A percentile compares a stretch with the other conserved stretches of the same genome.
phyloP scores from a whole-genome alignment of 2,797 vertebrate genomes.

The Rhinichthys osculus region DNA sequence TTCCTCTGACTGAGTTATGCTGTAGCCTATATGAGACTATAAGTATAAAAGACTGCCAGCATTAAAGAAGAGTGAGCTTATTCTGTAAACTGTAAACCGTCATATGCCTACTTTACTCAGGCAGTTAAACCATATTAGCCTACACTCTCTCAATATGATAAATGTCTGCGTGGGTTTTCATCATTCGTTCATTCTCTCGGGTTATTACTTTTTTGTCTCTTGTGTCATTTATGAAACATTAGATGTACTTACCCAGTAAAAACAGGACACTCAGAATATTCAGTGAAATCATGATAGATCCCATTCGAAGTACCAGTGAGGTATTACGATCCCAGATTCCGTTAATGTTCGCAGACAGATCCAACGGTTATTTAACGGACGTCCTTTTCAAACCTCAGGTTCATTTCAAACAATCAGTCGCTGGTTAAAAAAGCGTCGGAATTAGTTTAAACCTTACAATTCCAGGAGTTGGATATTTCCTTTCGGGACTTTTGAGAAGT shows the following conservation, averaged over 20 bases:
- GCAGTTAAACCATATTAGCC: neutral
- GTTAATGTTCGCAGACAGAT: slow-evolving; percentile 32
- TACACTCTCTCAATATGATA: neutral
- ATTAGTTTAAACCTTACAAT: slow-evolving; percentile 28
- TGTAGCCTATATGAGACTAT: neutral
- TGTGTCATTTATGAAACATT: neutral
- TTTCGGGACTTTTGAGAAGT: slow-evolving; percentile 21
- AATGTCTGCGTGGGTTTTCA: neutral
- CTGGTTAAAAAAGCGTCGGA: slow-evolving; percentile 24
- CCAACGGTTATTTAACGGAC: slow-evolving; percentile 38
- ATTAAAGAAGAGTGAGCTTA: neutral
- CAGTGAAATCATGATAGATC: slow-evolving; percentile 65
- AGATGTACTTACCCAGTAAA: slow-evolving; percentile 61
- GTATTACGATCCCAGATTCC: slow-evolving; percentile 23
- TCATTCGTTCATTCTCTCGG: neutral
- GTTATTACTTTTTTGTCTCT: slow-evolving; percentile 5
- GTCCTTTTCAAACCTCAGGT: slow-evolving; percentile 39
- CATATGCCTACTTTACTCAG: neutral
- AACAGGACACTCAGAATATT: slow-evolving; percentile 62
- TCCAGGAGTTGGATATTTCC: slow-evolving; percentile 14
- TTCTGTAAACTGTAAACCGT: slow-evolving; percentile 3
- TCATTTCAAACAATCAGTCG: slow-evolving; percentile 43
- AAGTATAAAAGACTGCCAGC: neutral
- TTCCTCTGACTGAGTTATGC: neutral
- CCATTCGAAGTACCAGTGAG: slow-evolving; percentile 40